These are phyloP conservation scores for Euphonia xanthogaster DNA, from an alignment of 2,797 vertebrate genomes.

Conservation along the genomic window DNA sequence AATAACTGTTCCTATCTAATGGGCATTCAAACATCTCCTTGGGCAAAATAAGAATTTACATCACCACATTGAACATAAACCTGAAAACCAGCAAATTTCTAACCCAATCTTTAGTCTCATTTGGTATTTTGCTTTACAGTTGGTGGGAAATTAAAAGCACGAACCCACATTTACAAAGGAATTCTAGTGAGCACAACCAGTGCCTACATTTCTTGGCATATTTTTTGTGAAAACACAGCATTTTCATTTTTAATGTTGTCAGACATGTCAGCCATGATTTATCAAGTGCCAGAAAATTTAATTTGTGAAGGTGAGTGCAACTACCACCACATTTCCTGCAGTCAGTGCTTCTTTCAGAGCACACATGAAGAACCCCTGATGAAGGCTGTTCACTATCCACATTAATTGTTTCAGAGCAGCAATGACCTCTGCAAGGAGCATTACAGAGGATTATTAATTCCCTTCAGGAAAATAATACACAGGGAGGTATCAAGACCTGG, in stretches of 20 bases:
- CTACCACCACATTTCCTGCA: neutral
- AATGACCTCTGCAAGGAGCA: neutral
- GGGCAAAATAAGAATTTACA: neutral
- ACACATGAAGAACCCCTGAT: neutral
- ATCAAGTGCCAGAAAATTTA: neutral
- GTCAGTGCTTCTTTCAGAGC: neutral
- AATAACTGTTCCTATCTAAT: neutral
- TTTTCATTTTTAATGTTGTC: neutral
- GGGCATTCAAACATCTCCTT: neutral
- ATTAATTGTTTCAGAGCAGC: neutral
- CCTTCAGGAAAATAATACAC: neutral
- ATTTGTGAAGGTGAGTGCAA: neutral
- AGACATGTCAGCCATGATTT: neutral
- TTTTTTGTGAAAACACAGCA: neutral
- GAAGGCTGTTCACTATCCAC: neutral
- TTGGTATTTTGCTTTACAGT: neutral
- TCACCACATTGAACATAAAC: neutral
- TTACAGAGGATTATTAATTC: neutral
- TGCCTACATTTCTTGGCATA: neutral
- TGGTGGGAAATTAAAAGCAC: neutral
- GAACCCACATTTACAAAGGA: neutral
- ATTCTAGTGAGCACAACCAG: neutral
- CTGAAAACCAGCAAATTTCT: neutral
- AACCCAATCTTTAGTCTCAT: neutral
- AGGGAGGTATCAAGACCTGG: neutral